Evolutionary conservation across 2,888 invertebrate genomes (phyloP).

Genomic region (Nesidiocoris tenuis): DNA sequence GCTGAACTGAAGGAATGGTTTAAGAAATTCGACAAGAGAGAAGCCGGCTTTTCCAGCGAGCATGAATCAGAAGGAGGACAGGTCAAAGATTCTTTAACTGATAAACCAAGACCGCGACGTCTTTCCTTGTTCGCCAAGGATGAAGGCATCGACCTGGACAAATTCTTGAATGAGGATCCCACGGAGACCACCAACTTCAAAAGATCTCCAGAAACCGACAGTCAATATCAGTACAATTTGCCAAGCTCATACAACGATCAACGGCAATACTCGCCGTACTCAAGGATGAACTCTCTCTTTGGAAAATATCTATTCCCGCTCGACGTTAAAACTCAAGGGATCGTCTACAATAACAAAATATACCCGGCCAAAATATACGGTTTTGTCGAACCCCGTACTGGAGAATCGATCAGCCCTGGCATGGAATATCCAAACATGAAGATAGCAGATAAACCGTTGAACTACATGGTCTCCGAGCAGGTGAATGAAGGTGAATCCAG

Average conservation of each 20-base stretch:
- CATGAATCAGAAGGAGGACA: neutral
- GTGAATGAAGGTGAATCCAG: neutral
- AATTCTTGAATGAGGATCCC: slow-evolving; percentile 24
- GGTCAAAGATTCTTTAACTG: no score
- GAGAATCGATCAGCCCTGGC: neutral
- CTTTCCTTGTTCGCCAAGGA: slow-evolving; percentile 40
- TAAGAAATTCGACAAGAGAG: slow-evolving; percentile 32
- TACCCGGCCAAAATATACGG: slow-evolving; percentile 45
- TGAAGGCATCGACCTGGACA: slow-evolving; percentile 31
- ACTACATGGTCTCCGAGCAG: neutral
- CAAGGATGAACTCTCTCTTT: neutral
- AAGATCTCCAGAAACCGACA: slow-evolving; percentile 9
- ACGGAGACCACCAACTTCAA: slow-evolving; percentile 27
- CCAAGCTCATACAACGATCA: neutral
- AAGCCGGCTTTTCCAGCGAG: neutral
- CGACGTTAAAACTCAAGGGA: slow-evolving; percentile 41
- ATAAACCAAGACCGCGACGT: slow-evolving; percentile 35
- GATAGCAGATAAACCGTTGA: neutral
- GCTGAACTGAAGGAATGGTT: slow-evolving; percentile 39
- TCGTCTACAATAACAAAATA: slow-evolving; percentile 45
- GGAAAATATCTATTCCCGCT: slow-evolving; percentile 40
- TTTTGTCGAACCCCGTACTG: slow-evolving; percentile 5
- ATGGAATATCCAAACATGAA: neutral
- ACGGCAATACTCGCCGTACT: neutral
- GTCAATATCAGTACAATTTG: neutral